Percentiles rank a stretch among this genome's conserved stretches.
These are phyloP conservation scores for Seriola dumerili DNA, from an alignment of 2,113 vertebrate genomes.

Conservation along the genomic window DNA sequence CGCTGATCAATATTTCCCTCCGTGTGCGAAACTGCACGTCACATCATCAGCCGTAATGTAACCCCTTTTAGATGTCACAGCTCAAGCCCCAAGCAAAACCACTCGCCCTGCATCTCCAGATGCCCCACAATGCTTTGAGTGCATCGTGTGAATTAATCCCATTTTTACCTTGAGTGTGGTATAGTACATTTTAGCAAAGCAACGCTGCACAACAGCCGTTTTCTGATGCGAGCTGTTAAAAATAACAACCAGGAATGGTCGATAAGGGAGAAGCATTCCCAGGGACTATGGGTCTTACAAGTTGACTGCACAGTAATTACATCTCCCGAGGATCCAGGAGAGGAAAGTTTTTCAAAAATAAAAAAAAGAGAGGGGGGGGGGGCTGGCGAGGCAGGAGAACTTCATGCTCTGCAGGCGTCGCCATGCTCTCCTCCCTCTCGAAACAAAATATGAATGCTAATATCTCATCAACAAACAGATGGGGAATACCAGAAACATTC, in stretches of 20 bases:
- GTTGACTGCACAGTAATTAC: conserved; percentile 83
- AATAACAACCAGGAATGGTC: conserved; percentile 73
- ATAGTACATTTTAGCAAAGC: conserved; percentile 32
- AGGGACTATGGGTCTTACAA: conserved; percentile 75
- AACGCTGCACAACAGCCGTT: conserved; percentile 48
- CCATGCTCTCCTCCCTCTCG: conserved; percentile 60
- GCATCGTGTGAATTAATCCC: neutral
- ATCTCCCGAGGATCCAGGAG: conserved; percentile 80
- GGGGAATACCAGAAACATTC: conserved; percentile 52
- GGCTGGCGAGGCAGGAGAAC: conserved; percentile 65
- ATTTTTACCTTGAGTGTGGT: neutral
- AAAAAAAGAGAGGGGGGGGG: conserved; percentile 23
- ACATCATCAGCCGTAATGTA: conserved; percentile 7
- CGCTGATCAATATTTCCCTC: conserved; percentile 48
- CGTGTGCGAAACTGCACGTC: conserved; percentile 10
- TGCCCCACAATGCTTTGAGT: neutral
- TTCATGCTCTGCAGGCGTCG: conserved; percentile 67
- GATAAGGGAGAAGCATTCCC: conserved; percentile 73
- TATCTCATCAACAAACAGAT: conserved; percentile 71
- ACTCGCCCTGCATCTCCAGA: neutral
- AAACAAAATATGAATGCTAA: conserved; percentile 74
- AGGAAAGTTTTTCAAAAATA: conserved; percentile 70
- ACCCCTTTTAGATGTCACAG: conserved; percentile 15
- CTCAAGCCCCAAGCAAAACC: neutral
- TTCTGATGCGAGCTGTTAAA: conserved; percentile 69